Conservation (phyloP, 2,113 vertebrate genomes). For the Tapirus terrestris region DNA sequence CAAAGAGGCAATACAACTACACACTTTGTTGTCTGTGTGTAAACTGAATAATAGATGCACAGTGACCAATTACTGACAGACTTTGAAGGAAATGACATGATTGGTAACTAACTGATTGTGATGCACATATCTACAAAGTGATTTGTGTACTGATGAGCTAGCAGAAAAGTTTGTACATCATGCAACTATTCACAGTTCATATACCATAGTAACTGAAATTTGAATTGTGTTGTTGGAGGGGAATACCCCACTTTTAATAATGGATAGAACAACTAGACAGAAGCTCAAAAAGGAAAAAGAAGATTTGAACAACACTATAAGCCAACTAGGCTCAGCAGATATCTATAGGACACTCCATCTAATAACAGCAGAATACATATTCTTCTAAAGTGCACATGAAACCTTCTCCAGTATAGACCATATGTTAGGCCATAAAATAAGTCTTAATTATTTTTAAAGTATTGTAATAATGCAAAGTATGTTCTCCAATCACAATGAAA, state of each 20-base stretch:
- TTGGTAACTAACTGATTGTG: not conserved
- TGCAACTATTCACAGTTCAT: not conserved
- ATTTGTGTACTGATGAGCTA: not conserved
- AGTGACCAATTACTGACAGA: not conserved
- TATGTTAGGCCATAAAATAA: not conserved
- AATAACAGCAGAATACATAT: not conserved
- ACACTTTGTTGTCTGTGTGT: not conserved
- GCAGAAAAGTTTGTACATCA: not conserved
- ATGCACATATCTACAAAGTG: not conserved
- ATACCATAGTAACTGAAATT: not conserved
- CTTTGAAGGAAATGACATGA: not conserved
- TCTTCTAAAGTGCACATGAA: not conserved
- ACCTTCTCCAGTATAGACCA: not conserved
- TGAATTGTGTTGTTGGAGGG: not conserved
- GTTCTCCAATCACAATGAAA: not conserved
- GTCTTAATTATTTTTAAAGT: constrained; percentile 1
- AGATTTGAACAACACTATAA: not conserved
- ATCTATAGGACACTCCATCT: not conserved
- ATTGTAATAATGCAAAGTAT: not conserved
- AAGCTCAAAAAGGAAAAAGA: not conserved
- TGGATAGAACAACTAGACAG: not conserved
- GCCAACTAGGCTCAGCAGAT: not conserved
- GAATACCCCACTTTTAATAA: not conserved
- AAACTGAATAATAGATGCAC: not conserved
- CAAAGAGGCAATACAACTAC: not conserved